Conservation (phyloP, 2,888 invertebrate genomes). For the Dione juno region DNA sequence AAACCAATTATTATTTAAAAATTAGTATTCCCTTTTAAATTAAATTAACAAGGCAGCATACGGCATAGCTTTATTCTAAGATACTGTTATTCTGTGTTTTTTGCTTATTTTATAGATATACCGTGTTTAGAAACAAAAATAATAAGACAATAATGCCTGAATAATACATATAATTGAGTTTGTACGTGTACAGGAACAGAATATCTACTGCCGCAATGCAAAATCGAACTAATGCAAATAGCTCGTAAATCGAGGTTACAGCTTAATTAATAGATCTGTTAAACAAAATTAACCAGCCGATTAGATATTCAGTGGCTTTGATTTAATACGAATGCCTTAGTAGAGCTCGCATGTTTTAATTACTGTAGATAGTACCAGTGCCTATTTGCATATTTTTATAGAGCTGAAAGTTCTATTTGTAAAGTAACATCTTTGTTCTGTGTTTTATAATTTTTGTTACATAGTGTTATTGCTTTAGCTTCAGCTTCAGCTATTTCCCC, state of each 20-base stretch:
- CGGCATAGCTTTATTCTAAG: too few relatives aligned
- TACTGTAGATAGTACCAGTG: background rate
- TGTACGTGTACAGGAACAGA: constrained; percentile 16
- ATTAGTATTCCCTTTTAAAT: too few relatives aligned
- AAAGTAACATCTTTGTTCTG: background rate
- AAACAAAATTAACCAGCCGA: constrained; percentile 32
- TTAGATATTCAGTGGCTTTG: constrained; percentile 39
- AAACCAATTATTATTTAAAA: too few relatives aligned
- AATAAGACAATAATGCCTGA: background rate
- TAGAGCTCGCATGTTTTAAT: constrained; percentile 8
- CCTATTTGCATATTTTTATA: background rate
- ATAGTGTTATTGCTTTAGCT: too few relatives aligned
- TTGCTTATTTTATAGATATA: too few relatives aligned
- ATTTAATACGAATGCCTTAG: constrained; percentile 15
- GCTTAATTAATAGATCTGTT: constrained; percentile 43
- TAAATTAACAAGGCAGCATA: too few relatives aligned
- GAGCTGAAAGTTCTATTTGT: background rate
- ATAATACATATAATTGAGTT: constrained; percentile 3
- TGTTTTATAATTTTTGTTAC: background rate
- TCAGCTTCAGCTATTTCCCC: too few relatives aligned
- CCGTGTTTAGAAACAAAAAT: background rate
- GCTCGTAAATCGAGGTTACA: constrained; percentile 36
- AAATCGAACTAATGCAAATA: constrained; percentile 40
- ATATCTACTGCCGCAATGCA: constrained; percentile 31
- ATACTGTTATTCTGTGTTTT: too few relatives aligned